These are phyloP conservation scores for Menura novaehollandiae DNA, from an alignment of 2,113 vertebrate genomes.

Conservation along the genomic window DNA sequence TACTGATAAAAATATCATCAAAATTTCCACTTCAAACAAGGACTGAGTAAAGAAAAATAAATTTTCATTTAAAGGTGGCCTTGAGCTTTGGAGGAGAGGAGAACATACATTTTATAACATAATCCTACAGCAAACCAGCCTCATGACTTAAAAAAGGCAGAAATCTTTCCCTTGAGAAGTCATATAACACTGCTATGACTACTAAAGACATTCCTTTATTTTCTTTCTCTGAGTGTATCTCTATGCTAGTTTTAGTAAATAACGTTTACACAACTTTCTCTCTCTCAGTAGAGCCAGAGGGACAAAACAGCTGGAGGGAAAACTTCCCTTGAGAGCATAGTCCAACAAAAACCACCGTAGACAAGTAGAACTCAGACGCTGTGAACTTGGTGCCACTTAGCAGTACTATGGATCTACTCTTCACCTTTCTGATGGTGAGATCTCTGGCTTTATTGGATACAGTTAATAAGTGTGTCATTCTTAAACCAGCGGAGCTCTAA, in stretches of 20 bases:
- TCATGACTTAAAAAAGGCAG: background rate
- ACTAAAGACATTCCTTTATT: background rate
- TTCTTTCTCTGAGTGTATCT: background rate
- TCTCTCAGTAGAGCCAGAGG: background rate
- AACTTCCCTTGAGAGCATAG: background rate
- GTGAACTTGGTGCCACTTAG: background rate
- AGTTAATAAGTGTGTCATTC: background rate
- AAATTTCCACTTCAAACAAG: background rate
- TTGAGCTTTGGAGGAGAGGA: background rate
- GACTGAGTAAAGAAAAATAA: background rate
- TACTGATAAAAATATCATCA: background rate
- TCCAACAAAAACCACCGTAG: background rate
- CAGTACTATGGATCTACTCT: background rate
- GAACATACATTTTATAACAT: background rate
- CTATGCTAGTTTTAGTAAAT: background rate
- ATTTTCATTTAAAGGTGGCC: background rate
- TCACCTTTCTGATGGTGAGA: background rate
- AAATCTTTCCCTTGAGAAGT: background rate
- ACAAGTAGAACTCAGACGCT: background rate
- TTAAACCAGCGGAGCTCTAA: background rate
- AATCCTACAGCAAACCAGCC: background rate
- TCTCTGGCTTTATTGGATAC: background rate
- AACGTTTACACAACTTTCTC: background rate
- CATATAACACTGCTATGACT: background rate
- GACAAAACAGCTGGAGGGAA: background rate